These are phyloP conservation scores for Hypotaenidia okinawae DNA, from an alignment of 2,797 vertebrate genomes.

Conservation along the genomic window DNA sequence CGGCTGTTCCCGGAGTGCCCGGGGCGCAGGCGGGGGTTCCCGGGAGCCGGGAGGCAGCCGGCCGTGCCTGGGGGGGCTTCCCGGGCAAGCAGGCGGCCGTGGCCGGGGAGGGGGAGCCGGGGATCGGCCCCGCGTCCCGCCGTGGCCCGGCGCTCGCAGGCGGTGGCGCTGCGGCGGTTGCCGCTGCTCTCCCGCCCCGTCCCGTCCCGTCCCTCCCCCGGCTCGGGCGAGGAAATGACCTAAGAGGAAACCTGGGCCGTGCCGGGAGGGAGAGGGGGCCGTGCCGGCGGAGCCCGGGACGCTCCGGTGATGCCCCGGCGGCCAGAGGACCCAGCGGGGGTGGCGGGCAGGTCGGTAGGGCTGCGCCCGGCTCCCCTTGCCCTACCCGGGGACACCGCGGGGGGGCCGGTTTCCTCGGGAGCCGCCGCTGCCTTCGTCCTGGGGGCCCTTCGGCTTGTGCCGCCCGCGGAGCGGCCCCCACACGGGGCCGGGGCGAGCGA, in stretches of 20 bases:
- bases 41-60: neutral
- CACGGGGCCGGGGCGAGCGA: neutral
- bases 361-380: neutral
- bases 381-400: neutral
- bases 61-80: neutral
- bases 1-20: too few species aligned
- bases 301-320: neutral
- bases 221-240: conserved; percentile 70
- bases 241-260: conserved; percentile 62
- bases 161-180: conserved; percentile 46
- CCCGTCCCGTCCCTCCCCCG: neutral
- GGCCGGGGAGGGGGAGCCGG: neutral
- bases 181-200: neutral
- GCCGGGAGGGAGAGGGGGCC: neutral
- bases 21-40: too few species aligned
- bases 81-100: too few species aligned
- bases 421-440: neutral
- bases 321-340: neutral
- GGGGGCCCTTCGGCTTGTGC: neutral
- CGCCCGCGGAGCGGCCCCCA: neutral
- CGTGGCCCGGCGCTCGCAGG: neutral
- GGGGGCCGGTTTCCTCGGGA: neutral
- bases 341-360: conserved; percentile 35
- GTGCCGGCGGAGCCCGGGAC: neutral
- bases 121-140: neutral